Evolutionary conservation across 2,888 invertebrate genomes (phyloP).

Genomic region (Andrena minutula): DNA sequence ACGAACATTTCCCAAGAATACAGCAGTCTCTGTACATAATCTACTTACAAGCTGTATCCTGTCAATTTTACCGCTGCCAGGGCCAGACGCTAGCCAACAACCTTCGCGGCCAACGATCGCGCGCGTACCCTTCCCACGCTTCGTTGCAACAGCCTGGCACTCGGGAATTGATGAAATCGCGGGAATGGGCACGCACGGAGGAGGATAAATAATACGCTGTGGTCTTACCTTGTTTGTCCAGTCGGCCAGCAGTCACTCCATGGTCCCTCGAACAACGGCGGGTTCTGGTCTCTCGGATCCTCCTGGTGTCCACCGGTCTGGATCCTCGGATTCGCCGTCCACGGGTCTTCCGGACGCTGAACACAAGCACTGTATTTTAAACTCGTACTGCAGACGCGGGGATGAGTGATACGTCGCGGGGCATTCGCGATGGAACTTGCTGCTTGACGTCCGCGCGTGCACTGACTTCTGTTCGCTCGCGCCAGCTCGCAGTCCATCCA

Average conservation of each 20-base stretch:
- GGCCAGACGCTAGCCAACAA: conserved; percentile 12
- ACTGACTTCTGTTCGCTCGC: conserved; percentile 80
- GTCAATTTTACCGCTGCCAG: conserved; percentile 13
- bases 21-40: conserved; percentile 1
- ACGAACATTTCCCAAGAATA: conserved; percentile 3
- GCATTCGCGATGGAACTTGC: conserved; percentile 60
- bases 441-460: conserved; percentile 82
- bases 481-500: conserved; percentile 71
- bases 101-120: conserved; percentile 2
- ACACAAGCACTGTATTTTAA: conserved; percentile 59
- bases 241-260: conserved; percentile 57
- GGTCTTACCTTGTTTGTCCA: conserved; percentile 22
- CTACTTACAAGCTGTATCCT: conserved; percentile 23
- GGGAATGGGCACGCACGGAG: neutral
- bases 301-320: conserved; percentile 9
- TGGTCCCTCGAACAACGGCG: conserved; percentile 42
- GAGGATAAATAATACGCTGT: neutral
- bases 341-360: conserved; percentile 4
- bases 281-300: conserved; percentile 28
- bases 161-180: neutral
- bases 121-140: conserved; percentile 11
- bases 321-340: conserved; percentile 20
- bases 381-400: conserved; percentile 33
- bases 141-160: neutral
- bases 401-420: conserved; percentile 37